These are phyloP conservation scores for Tachysurus vachellii DNA, from an alignment of 2,113 vertebrate genomes.

Conservation along the genomic window DNA sequence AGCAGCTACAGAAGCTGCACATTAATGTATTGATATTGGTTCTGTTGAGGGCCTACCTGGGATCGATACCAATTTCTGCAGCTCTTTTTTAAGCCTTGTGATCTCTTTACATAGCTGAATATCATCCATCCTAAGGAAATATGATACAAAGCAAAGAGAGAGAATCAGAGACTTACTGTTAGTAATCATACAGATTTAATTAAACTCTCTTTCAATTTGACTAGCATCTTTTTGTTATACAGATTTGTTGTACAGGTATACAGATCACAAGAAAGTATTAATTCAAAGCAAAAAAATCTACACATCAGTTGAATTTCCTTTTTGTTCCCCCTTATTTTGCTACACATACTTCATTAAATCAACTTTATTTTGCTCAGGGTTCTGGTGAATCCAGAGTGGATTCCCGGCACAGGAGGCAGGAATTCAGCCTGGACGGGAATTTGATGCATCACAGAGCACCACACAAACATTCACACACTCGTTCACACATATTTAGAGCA, in stretches of 20 bases:
- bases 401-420: neutral
- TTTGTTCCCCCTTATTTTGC: too few species aligned
- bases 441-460: neutral
- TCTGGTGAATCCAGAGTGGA: neutral
- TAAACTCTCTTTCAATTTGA: neutral
- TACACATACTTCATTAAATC: neutral
- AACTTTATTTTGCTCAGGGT: neutral
- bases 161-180: neutral
- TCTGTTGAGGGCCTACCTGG: slow-evolving; percentile 69
- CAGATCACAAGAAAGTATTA: neutral
- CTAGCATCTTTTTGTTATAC: neutral
- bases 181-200: too few species aligned
- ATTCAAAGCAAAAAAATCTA: neutral
- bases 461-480: neutral
- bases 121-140: slow-evolving; percentile 83
- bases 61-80: slow-evolving; percentile 78
- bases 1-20: neutral
- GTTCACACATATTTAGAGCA: neutral
- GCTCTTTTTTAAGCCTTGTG: slow-evolving; percentile 83
- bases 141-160: neutral
- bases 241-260: neutral
- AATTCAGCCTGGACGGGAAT: neutral
- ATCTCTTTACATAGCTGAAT: slow-evolving; percentile 89
- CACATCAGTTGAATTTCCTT: neutral
- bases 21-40: neutral